Evolutionary conservation across 2,113 vertebrate species (phyloP).

Genomic region (Hippocampus abdominalis): DNA sequence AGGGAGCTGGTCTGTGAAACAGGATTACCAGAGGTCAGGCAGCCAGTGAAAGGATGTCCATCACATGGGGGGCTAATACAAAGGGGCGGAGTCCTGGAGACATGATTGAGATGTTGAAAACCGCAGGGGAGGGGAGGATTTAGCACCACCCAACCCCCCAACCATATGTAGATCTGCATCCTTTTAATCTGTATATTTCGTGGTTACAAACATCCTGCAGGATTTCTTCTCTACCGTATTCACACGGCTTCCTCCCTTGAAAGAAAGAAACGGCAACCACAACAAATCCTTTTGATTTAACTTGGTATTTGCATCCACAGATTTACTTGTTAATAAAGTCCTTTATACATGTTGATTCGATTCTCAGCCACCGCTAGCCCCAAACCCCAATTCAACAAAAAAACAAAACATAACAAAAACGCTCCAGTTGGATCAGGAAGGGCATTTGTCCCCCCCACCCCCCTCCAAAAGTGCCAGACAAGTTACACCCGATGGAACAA

Average conservation of each 20-base stretch:
- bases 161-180: slow-evolving; percentile 77
- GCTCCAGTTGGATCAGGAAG: too few species aligned
- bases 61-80: slow-evolving; percentile 88
- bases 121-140: slow-evolving; percentile 59
- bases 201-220: slow-evolving; percentile 14
- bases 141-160: slow-evolving; percentile 56
- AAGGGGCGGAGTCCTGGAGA: slow-evolving; percentile 79
- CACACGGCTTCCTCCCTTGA: slow-evolving; percentile 49
- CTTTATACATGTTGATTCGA: too few species aligned
- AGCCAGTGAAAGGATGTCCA: slow-evolving; percentile 92
- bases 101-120: slow-evolving; percentile 94
- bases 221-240: slow-evolving; percentile 25
- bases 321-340: not conserved
- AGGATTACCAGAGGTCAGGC: slow-evolving; percentile 99
- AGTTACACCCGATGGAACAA: too few species aligned
- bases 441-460: too few species aligned
- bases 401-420: too few species aligned
- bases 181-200: slow-evolving; percentile 49
- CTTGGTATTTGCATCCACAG: not conserved
- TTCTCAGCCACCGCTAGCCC: too few species aligned
- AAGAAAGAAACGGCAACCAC: slow-evolving; percentile 82
- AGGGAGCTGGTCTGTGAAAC: slow-evolving; percentile 97
- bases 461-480: not conserved
- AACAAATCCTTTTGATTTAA: slow-evolving; percentile 4
- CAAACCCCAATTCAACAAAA: too few species aligned